Conservation (phyloP, 1,140 invertebrate species). For the Patella vulgata region DNA sequence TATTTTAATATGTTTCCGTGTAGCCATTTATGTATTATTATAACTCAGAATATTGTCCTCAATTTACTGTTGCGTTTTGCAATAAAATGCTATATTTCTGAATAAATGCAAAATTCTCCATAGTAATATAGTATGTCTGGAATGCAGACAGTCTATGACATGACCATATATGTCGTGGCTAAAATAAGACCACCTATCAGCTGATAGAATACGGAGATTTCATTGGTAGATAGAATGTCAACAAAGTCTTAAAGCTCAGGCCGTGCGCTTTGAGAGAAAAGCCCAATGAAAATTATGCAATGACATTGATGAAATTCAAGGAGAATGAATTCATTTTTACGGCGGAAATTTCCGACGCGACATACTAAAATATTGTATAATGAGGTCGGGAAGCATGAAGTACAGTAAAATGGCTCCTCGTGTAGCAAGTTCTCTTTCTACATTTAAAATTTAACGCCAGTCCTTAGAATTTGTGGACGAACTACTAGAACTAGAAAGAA, state of each 20-base stretch:
- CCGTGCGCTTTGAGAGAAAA: neutral
- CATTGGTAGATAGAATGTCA: conserved; percentile 20
- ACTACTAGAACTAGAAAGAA: no score
- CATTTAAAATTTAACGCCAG: no score
- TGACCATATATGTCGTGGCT: conserved; percentile 48
- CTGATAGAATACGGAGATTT: conserved; percentile 29
- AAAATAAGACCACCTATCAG: conserved; percentile 39
- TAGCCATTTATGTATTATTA: no score
- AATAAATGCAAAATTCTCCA: conserved; percentile 3
- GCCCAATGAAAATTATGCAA: neutral
- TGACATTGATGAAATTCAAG: conserved; percentile 2
- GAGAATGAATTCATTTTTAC: conserved; percentile 4
- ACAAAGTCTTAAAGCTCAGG: no score
- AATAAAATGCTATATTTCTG: no score
- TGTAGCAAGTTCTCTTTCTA: no score
- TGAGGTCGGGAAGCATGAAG: neutral
- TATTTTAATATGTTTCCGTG: no score
- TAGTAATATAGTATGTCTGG: conserved; percentile 36
- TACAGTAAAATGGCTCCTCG: no score
- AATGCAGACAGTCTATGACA: conserved; percentile 50
- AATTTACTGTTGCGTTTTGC: no score
- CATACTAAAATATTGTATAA: neutral
- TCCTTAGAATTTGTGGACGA: no score
- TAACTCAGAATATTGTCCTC: no score
- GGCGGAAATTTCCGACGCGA: neutral